Percentiles rank a stretch among this genome's conserved stretches.
These are phyloP conservation scores for Crotalus adamanteus DNA, from an alignment of 2,797 vertebrate genomes.

Conservation along the genomic window DNA sequence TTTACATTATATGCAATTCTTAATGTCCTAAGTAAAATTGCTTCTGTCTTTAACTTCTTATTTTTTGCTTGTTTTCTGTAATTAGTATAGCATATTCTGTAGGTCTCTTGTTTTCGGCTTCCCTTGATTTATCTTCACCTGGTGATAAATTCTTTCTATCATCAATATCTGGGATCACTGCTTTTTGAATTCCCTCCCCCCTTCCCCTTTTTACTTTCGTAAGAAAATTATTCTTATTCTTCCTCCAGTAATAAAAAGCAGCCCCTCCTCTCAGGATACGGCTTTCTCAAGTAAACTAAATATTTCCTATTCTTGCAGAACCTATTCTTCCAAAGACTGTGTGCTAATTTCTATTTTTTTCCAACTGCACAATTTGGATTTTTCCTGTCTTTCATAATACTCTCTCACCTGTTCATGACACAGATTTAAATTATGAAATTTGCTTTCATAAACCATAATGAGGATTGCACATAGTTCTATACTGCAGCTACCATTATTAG, in stretches of 20 bases:
- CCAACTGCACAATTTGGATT: background rate
- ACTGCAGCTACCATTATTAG: background rate
- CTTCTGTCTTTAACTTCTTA: background rate
- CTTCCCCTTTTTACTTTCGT: background rate
- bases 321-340: background rate
- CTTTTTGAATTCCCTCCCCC: background rate
- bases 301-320: background rate
- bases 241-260: background rate
- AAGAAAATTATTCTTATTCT: background rate
- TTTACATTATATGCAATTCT: background rate
- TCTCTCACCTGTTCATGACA: background rate
- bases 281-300: background rate
- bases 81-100: background rate
- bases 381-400: background rate
- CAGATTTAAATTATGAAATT: background rate
- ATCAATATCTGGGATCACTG: background rate
- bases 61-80: background rate
- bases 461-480: background rate
- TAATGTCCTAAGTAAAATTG: background rate
- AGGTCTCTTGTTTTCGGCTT: background rate
- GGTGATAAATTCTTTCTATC: background rate
- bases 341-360: background rate
- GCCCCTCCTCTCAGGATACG: background rate
- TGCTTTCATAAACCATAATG: background rate
- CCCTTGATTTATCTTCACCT: background rate